Conservation (phyloP, 2,888 invertebrate species). For the Nysson spinosus region DNA sequence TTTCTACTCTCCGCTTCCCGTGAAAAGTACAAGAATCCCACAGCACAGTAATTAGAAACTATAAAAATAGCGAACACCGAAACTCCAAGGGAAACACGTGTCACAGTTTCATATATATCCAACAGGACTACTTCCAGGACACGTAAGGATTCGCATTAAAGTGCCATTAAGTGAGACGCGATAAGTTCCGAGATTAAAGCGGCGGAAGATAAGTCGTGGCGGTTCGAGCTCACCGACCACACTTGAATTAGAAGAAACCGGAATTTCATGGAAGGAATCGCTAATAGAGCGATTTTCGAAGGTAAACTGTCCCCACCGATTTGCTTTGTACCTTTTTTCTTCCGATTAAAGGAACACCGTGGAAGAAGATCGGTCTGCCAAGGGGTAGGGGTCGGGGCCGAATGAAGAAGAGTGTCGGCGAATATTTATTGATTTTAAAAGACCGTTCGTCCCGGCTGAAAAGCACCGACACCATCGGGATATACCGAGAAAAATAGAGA, state of each 20-base stretch:
- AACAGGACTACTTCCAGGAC: slow-evolving; percentile 8
- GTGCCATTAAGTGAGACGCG: slow-evolving; percentile 44
- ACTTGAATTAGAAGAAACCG: slow-evolving; percentile 46
- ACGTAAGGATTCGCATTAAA: slow-evolving; percentile 40
- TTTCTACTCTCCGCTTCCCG: too few relatives aligned
- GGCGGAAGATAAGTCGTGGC: slow-evolving; percentile 34
- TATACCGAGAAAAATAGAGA: slow-evolving; percentile 36
- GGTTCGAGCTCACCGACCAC: slow-evolving; percentile 26
- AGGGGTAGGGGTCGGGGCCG: not conserved
- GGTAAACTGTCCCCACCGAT: not conserved
- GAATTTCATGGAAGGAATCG: slow-evolving; percentile 28
- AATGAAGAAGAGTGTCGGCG: slow-evolving; percentile 22
- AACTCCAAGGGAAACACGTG: too few relatives aligned
- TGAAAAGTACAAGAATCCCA: too few relatives aligned
- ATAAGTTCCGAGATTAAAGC: slow-evolving; percentile 49
- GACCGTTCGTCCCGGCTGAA: slow-evolving; percentile 38
- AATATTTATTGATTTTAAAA: slow-evolving; percentile 62
- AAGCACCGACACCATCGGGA: slow-evolving; percentile 45
- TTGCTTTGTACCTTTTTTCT: not conserved
- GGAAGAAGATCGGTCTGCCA: slow-evolving; percentile 23
- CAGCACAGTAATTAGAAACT: too few relatives aligned
- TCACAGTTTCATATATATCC: too few relatives aligned
- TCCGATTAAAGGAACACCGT: slow-evolving; percentile 14
- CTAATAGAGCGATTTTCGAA: slow-evolving; percentile 56
- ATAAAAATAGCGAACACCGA: too few relatives aligned